Evolutionary conservation across 2,888 invertebrate genomes (phyloP), one percentile per base, ranked within the genome.

Genomic region (Aproaerema taeniolella): DNA sequence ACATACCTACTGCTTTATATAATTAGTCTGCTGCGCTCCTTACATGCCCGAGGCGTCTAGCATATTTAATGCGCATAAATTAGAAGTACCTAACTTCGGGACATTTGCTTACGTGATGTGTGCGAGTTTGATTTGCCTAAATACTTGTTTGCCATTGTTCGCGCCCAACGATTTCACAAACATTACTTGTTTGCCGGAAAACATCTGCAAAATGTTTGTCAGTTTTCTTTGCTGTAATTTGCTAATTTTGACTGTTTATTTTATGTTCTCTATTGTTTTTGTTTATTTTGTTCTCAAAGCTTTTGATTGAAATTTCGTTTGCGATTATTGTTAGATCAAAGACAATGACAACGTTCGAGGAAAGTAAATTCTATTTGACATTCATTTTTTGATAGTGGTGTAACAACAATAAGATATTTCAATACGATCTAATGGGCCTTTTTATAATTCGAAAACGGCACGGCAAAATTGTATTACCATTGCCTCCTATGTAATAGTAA

Each of bases 51-150:
- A 49, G 43, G 49, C 47, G 41, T 32, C 47, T 49, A 41, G 47
- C 48, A 47, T 55, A 54, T 55, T 55, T 49, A 55, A 58, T 61
- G 54, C 54, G 60, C 58, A 62, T 62, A 59, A 50, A 61, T 58
- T 58, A 53, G 43, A 36, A 43, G 42, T 43, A n/a, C n/a, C n/a
- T n/a, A 53, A 58, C 54, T 59, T 55, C 39, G 47, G 42, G 49
- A 54, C 52, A 54, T 49, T 46, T 47, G 50, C 46, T 47, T 45
- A 43, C 39, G 39, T 37, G 41, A 45, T 33, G 42, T 45, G 49
- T 20, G 32, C 42, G 46, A 55, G 46, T 55, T 54, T 53, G 54
- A 55, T 55, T 55, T 43, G 42, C 41, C 45, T 41, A 45, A 54
- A 53, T 45, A 50, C 50, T 53, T 52, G 53, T 48, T 49, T 47